These are phyloP conservation scores for Equus przewalskii DNA, from an alignment of 2,113 vertebrate genomes.

Conservation along the genomic window DNA sequence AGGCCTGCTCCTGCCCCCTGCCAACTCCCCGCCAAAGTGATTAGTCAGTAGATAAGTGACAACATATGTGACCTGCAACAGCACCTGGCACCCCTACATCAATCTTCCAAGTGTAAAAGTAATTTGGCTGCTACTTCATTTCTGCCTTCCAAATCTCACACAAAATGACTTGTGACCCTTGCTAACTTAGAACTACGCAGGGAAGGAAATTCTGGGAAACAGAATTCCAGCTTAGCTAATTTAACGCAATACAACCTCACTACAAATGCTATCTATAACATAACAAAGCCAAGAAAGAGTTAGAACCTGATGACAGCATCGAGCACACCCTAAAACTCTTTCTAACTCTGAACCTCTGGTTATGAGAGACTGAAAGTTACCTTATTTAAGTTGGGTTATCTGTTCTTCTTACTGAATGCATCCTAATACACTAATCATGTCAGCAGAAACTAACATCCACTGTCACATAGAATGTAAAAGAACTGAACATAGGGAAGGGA, in stretches of 20 bases:
- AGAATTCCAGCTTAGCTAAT: not conserved
- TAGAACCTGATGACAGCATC: not conserved
- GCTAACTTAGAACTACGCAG: not conserved
- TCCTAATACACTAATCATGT: not conserved
- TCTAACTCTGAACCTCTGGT: not conserved
- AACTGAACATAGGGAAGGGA: not conserved
- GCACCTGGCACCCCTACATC: not conserved
- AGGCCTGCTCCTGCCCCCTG: not conserved
- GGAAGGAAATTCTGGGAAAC: not conserved
- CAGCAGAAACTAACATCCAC: not conserved
- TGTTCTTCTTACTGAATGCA: not conserved
- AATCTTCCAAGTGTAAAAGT: slow-evolving; percentile 15
- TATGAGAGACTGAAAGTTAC: not conserved
- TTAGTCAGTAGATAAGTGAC: not conserved
- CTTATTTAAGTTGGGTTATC: not conserved
- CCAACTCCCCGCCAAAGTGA: not conserved
- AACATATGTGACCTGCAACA: not conserved
- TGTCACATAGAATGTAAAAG: not conserved
- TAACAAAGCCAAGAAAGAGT: not conserved
- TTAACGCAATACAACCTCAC: not conserved
- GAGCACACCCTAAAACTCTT: not conserved
- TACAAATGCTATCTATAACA: not conserved
- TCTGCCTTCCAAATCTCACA: not conserved
- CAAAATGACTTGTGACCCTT: slow-evolving; percentile 41
- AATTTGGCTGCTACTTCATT: slow-evolving; percentile 41